Percentiles rank a stretch among this genome's conserved stretches.
These are phyloP conservation scores for Acanthochromis polyacanthus DNA, from an alignment of 2,113 vertebrate species.

Conservation along the genomic window DNA sequence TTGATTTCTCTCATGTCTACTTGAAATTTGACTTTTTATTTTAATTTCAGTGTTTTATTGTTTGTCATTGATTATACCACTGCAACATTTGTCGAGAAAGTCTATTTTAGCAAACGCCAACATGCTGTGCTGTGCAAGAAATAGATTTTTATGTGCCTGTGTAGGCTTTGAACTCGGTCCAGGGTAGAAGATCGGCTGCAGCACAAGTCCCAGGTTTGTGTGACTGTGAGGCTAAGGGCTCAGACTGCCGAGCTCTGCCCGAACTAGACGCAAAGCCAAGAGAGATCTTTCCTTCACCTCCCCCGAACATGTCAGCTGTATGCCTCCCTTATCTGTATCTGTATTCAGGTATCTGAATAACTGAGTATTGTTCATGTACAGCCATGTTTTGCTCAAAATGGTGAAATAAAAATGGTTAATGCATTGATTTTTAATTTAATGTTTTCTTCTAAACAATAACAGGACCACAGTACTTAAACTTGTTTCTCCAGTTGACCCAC, in stretches of 20 bases:
- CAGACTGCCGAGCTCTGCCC: slow-evolving; percentile 45
- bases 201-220: slow-evolving; percentile 48
- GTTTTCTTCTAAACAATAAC: slow-evolving; percentile 75
- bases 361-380: slow-evolving; percentile 85
- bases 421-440: slow-evolving; percentile 80
- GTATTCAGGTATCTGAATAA: slow-evolving; percentile 80
- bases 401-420: slow-evolving; percentile 90
- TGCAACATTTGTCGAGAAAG: slow-evolving; percentile 6
- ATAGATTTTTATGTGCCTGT: slow-evolving; percentile 56
- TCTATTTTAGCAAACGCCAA: slow-evolving; percentile 38
- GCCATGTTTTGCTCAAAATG: slow-evolving; percentile 88
- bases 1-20: slow-evolving; percentile 65
- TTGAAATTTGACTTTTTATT: slow-evolving; percentile 69
- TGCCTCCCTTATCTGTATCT: slow-evolving; percentile 75
- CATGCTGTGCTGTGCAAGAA: slow-evolving; percentile 11
- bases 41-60: slow-evolving; percentile 66
- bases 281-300: slow-evolving; percentile 33
- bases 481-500: not conserved
- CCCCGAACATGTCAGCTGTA: slow-evolving; percentile 65
- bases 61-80: slow-evolving; percentile 45
- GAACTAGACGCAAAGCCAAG: slow-evolving; percentile 53
- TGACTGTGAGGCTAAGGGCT: slow-evolving; percentile 60
- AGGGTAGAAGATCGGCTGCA: slow-evolving; percentile 41
- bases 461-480: slow-evolving; percentile 57
- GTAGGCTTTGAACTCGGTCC: slow-evolving; percentile 58